Base-by-base conservation (phyloP, 2,888 invertebrate genomes). In the Melanostoma scalare region DNA sequence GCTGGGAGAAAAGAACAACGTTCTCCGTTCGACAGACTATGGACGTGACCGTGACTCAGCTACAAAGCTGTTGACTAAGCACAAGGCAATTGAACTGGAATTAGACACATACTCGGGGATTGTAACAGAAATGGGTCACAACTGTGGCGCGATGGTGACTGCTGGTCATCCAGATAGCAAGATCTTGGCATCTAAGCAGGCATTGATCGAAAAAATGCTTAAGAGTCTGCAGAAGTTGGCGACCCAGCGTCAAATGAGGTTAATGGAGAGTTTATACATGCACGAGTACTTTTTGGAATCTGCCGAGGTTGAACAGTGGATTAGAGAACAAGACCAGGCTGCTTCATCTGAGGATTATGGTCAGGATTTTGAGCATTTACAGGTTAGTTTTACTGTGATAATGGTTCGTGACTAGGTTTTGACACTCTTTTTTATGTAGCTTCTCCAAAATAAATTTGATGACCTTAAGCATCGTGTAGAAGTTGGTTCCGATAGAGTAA, bases 321-420 rank as follows among this genome's bases (percentile, higher is more conserved):
- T 99, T 63, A 94, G 95, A 85, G 98, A 98, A 87, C 97, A 98
- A 89, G 94, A 96, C 88, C 95, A 96, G 63, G 95, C 95, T 0
- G 98, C 98, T 1, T 95, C 95, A 61, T 96, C 96, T 72, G 98
- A 98, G 88, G 98, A 98, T 89, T 98, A 97, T 88, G 98, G 98
- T 0, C 96, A 96, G 89, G 98, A 99, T 90, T 98, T 96, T 88
- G 97, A 98, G 88, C 98, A 98, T 92, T 91, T 98, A 63, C 90
- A 96, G 92, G 95, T 96, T 87, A 89, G 89, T 86, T 50, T n/a
- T 3, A 35, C 0, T 8, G 20, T 6, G 31, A 40, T 4, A 4
- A 2, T 9, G 20, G 4, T 4, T 42, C 42, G 61, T 50, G n/a
- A 3, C 1, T n/a, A 5, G 1, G 4, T 35, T 72, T 69, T 38